Percentiles rank a stretch among this genome's conserved stretches.
These are phyloP conservation scores for Zelostemma sp. DNA, from an alignment of 1,140 invertebrate genomes.

Conservation along the genomic window DNA sequence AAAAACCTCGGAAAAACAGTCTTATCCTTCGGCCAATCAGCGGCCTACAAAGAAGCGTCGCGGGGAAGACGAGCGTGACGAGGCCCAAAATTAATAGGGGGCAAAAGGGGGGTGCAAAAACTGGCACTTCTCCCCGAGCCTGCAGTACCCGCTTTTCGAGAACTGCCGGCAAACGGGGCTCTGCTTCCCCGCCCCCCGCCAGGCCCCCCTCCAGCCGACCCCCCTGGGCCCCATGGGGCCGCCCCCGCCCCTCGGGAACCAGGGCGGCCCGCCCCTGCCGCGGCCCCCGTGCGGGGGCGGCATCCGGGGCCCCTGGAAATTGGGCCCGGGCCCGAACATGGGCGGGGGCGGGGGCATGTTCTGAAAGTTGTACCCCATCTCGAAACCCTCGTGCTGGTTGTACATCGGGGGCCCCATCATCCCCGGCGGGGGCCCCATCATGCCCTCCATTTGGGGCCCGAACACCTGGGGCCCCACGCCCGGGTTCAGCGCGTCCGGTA, in stretches of 20 bases:
- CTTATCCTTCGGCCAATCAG: too few species aligned
- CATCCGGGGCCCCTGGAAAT: constrained; percentile 68
- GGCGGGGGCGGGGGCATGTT: constrained; percentile 56
- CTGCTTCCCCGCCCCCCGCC: constrained; percentile 68
- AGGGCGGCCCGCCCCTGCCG: constrained; percentile 60
- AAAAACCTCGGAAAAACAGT: too few species aligned
- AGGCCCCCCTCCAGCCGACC: constrained; percentile 68
- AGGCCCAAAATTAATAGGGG: constrained; percentile 56
- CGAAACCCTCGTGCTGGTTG: constrained; percentile 62
- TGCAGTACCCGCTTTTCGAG: constrained; percentile 81
- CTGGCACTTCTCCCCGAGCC: constrained; percentile 82
- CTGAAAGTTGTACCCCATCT: constrained; percentile 60
- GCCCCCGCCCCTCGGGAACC: constrained; percentile 58
- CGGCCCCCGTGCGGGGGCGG: constrained; percentile 67
- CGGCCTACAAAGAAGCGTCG: too few species aligned
- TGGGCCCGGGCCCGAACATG: constrained; percentile 57
- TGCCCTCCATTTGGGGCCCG: constrained; percentile 53
- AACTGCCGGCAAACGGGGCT: constrained; percentile 80
- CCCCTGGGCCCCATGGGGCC: constrained; percentile 62
- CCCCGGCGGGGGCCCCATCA: constrained; percentile 63
- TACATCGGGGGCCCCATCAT: constrained; percentile 71
- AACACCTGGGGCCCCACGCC: constrained; percentile 54
- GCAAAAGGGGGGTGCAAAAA: constrained; percentile 81
- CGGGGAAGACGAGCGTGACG: not conserved
- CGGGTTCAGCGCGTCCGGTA: constrained; percentile 62